Base-by-base conservation (phyloP, 2,888 invertebrate species). In the Agriopis marginaria region DNA sequence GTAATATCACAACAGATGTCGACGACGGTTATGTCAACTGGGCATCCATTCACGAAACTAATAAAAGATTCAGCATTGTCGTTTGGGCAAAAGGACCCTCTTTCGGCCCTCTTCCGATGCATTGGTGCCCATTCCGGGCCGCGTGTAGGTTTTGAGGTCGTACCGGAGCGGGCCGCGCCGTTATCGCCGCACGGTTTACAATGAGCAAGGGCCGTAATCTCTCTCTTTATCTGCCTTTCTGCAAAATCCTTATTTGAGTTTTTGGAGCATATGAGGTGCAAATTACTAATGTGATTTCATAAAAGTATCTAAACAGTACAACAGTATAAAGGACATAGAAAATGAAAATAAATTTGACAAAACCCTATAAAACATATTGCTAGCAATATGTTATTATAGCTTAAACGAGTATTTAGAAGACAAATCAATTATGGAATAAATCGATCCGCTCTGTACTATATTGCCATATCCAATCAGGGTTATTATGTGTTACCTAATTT, bases 1-100 rank as follows among this genome's bases (percentile, higher is more conserved):
- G 89, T 88, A 91, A 92, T 94, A 93, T 91, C 87, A 90, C 89
- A 92, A 92, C 93, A 93, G 91, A 92, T 94, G 93, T 90, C 87
- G 85, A 81, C 87, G 91, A 92, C 91, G 89, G 90, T 92, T 92
- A 93, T 90, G 91, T 91, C 92, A 91, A 91, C 92, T 90, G 89
- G 89, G 87, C 91, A 87, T 89, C 89, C 90, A 91, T 92, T 92
- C 90, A 89, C 90, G 82, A 88, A 92, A 90, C 92, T 92, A 93
- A 93, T 94, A 94, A 93, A 93, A 93, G 92, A 93, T 92, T 93
- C 93, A 93, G 91, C 90, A 89, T 89, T 89, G 89, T 88, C 91
- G 91, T 91, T 91, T 86, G 83, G 71, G 77, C 84, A 82, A 87
- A 87, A 88, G 87, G 89, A n/a, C 45, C 58, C 45, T 58, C 58